Percentiles rank a stretch among this genome's conserved stretches.
Evolutionary conservation across 37 sponge, comb jelly and placozoan species (phyloP).

Genomic region (Geodia barretti): DNA sequence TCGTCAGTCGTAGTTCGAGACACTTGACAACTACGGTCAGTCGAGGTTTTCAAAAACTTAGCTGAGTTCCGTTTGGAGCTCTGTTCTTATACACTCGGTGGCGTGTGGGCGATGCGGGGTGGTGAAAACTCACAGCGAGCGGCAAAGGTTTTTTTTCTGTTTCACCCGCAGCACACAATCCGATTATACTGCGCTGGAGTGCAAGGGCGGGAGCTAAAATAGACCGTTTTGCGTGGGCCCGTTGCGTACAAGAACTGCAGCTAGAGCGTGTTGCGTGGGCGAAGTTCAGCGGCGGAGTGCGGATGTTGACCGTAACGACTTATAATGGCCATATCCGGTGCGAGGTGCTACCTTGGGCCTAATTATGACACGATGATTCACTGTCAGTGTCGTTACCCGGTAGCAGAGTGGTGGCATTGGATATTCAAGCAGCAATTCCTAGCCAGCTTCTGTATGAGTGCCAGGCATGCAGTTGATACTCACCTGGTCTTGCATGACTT

Average conservation of each 20-base stretch:
- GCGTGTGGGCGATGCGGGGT: background rate
- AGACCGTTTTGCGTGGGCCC: slow-evolving; percentile 12
- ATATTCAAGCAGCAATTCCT: too few species aligned
- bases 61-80: too few species aligned
- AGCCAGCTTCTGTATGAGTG: too few species aligned
- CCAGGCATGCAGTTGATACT: background rate
- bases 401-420: too few species aligned
- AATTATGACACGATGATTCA: background rate
- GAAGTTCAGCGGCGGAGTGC: background rate
- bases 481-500: background rate
- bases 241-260: too few species aligned
- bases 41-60: too few species aligned
- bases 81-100: background rate
- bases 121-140: background rate
- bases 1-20: too few species aligned
- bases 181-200: background rate
- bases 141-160: too few species aligned
- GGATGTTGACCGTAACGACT: slow-evolving; percentile 35
- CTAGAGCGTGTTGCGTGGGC: slow-evolving; percentile 33
- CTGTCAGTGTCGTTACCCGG: background rate
- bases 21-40: too few species aligned
- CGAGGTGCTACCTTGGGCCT: background rate
- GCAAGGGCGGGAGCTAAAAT: background rate
- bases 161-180: background rate
- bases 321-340: background rate